A percentile compares a stretch with the other conserved stretches of the same genome.
Conservation (phyloP, 53 echinoderm and acorn worm species). For the Actinopyga echinites region DNA sequence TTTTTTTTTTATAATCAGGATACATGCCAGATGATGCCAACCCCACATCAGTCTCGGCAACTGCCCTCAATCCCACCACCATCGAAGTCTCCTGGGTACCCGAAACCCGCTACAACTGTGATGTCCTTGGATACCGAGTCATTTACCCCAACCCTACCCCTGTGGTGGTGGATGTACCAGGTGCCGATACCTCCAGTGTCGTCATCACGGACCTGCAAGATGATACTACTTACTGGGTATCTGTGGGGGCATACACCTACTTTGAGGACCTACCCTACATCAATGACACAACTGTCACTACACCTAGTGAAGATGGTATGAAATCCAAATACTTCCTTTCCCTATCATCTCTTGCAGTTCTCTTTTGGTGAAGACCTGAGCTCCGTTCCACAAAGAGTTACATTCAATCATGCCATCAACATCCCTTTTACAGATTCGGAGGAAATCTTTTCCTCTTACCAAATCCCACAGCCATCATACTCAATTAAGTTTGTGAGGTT, state of each 20-base stretch:
- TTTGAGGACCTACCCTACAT: slow-evolving; percentile 48
- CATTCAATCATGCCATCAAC: too few species aligned
- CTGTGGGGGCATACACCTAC: slow-evolving; percentile 47
- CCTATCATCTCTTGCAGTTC: too few species aligned
- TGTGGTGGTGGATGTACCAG: slow-evolving; percentile 55
- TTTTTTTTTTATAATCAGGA: slow-evolving; percentile 41
- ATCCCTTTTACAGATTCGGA: too few species aligned
- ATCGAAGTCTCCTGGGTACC: slow-evolving; percentile 66
- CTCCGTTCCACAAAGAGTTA: too few species aligned
- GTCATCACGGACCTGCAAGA: slow-evolving; percentile 54
- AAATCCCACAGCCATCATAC: too few species aligned
- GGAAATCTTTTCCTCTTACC: too few species aligned
- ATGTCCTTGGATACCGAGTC: slow-evolving; percentile 81
- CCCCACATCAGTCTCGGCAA: slow-evolving; percentile 54
- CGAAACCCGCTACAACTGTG: slow-evolving; percentile 64
- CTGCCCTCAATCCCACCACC: slow-evolving; percentile 55
- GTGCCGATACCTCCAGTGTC: slow-evolving; percentile 47
- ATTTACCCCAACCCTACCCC: slow-evolving; percentile 57
- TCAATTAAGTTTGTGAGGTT: too few species aligned
- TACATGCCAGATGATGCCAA: slow-evolving; percentile 69
- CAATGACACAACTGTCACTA: slow-evolving; percentile 34
- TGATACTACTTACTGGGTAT: slow-evolving; percentile 47
- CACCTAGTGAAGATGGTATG: slow-evolving; percentile 10
- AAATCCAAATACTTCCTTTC: too few species aligned
- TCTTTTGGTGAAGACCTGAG: too few species aligned